A percentile compares a stretch with the other conserved stretches of the same genome.
These are phyloP conservation scores for Mirounga angustirostris DNA, from an alignment of 2,113 vertebrate genomes.

Conservation along the genomic window DNA sequence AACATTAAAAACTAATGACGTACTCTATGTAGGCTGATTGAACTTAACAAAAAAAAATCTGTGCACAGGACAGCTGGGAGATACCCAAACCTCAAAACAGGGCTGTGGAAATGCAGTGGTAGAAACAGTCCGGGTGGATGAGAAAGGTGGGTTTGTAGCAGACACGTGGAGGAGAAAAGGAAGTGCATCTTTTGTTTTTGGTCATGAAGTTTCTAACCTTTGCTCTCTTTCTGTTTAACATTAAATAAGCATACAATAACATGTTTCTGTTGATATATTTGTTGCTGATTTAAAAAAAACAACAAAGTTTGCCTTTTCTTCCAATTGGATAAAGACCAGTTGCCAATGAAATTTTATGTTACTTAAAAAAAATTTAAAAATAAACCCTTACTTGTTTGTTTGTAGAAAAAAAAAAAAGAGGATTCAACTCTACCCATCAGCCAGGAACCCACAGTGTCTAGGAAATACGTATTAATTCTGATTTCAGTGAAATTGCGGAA, in stretches of 20 bases:
- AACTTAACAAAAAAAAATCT: background rate
- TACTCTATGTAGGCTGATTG: no score
- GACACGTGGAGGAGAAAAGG: background rate
- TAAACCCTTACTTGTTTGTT: background rate
- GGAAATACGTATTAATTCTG: background rate
- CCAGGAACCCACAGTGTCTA: background rate
- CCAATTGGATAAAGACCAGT: background rate
- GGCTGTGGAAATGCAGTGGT: background rate
- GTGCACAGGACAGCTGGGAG: background rate
- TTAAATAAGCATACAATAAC: background rate
- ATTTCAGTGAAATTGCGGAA: constrained; percentile 7
- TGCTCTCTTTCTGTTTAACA: background rate
- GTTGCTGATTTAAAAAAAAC: background rate
- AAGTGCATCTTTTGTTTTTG: background rate
- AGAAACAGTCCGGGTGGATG: background rate
- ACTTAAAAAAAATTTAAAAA: constrained; percentile 15
- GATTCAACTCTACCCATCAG: background rate
- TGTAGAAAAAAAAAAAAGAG: background rate
- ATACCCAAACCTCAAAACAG: background rate
- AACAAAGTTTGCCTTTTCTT: background rate
- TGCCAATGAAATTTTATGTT: background rate
- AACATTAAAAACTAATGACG: no score
- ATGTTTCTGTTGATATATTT: background rate
- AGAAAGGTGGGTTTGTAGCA: background rate
- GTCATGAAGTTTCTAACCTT: background rate